Evolutionary conservation across 2,797 vertebrate species (phyloP), one percentile per base, ranked within the genome.

Genomic region (Spatula clypeata): DNA sequence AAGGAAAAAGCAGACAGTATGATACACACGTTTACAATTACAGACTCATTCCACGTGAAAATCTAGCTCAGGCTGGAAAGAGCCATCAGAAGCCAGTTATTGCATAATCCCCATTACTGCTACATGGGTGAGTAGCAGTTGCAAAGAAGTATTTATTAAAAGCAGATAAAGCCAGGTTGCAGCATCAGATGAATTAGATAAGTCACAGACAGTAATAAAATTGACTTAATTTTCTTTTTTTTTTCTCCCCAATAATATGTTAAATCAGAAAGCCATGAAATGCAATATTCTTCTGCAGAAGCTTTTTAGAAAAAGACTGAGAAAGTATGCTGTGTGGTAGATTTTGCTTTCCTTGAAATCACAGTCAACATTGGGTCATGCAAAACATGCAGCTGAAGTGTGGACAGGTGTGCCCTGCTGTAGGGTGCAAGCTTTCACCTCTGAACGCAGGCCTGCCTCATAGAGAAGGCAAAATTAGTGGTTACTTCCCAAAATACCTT

Each of bases 91-190:
- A 94, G 76, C 57, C 91, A 89, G 79, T 94, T 93, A 92, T 96
- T 95, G 90, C 81, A 96, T 94, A 97, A 97, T 76, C 93, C 80
- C 83, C 42, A 83, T 97, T 96, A 94, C 73, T 94, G 90, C 88
- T 82, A 64, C 96, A 94, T 36, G 90, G 84, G 45, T 1, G 3
- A 96, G 75, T 87, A 93, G 85, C 13, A 4, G 58, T 70, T 86
- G 75, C 90, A 90, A 84, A 90, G 85, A 60, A 93, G 47, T 74
- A 82, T 90, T 95, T 93, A 94, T 61, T 60, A 60, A 92, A 88
- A 88, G 90, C 73, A 93, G 88, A 88, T 80, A 85, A 94, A 94
- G 81, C 72, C 88, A 95, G 93, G 94, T 81, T 96, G 36, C 79
- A 75, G 93, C 71, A 77, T 87, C 82, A 85, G 75, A 95, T 70